Conservation (phyloP, 2,888 invertebrate species). For the Chrysina gloriosa region DNA sequence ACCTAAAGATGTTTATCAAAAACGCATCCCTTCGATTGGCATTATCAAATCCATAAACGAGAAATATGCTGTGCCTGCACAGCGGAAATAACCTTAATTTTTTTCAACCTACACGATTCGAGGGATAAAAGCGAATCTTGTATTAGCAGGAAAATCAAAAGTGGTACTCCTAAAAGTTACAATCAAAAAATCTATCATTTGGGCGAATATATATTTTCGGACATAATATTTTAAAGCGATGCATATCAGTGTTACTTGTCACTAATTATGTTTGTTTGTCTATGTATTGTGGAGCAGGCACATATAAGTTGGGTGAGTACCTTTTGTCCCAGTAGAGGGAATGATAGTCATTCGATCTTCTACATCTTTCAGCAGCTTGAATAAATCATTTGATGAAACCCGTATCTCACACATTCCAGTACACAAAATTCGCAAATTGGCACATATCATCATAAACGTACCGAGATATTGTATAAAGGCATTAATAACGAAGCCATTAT, state of each 20-base stretch:
- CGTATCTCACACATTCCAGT: background rate
- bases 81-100: no score
- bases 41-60: no score
- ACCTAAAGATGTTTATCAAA: no score
- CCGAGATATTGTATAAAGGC: background rate
- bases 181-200: no score
- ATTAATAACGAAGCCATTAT: background rate
- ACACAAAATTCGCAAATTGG: constrained; percentile 5
- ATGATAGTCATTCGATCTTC: constrained; percentile 44
- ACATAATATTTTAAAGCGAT: no score
- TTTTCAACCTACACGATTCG: no score
- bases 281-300: constrained; percentile 60
- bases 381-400: constrained; percentile 39
- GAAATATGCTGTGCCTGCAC: no score
- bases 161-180: no score
- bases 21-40: no score
- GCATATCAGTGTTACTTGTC: constrained; percentile 14
- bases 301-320: constrained; percentile 63
- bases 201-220: no score
- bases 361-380: constrained; percentile 38
- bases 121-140: no score
- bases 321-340: constrained; percentile 42
- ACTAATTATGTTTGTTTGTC: constrained; percentile 58
- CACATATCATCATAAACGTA: background rate
- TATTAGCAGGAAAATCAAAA: no score